Evolutionary conservation across 2,888 invertebrate species (phyloP), one percentile per base, ranked within the genome.

Genomic region (Omphaloscelis lunosa): DNA sequence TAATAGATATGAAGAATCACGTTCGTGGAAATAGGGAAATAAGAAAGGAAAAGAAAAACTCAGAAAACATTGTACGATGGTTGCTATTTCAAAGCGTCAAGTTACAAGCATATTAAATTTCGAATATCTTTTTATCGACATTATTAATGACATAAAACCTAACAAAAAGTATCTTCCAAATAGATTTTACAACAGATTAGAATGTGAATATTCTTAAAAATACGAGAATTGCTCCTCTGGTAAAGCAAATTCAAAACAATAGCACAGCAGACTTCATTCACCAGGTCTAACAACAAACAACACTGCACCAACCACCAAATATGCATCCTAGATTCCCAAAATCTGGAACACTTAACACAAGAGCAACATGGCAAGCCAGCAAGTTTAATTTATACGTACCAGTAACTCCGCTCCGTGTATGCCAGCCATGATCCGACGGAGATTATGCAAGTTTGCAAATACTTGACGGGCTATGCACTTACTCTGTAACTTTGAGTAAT

Each of bases 371-470:
- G 86, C 69, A 69, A 75, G 62, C 75, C 41, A 77, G 58, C 83
- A 63, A 84, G 88, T 86, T 88, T 82, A 88, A 86, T 86, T 80
- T 85, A 79, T 88, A 86, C 73, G 72, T 86, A 77, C 77, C 63
- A 77, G 76, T 69, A 84, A 77, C 77, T 76, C 77, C 61, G 79
- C n/a, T 66, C 61, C 79, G 70, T 87, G 67, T 78, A 80, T 81
- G 79, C 80, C 58, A 45, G 53, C 77, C 84, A 86, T 87, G 83
- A 85, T 84, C 87, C 87, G 63, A 77, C 82, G 83, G 89, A 91
- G 92, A 91, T 91, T 91, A 90, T 88, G 84, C 89, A 90, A 92
- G 82, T 91, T 89, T 75, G 86, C 85, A 89, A 93, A 92, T 92
- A 90, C 87, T 91, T 92, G 90, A 90, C 87, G 87, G 82, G 80